A percentile compares a stretch with the other conserved stretches of the same genome.
Conservation (phyloP, 2,888 invertebrate genomes). For the Hyles lineata region DNA sequence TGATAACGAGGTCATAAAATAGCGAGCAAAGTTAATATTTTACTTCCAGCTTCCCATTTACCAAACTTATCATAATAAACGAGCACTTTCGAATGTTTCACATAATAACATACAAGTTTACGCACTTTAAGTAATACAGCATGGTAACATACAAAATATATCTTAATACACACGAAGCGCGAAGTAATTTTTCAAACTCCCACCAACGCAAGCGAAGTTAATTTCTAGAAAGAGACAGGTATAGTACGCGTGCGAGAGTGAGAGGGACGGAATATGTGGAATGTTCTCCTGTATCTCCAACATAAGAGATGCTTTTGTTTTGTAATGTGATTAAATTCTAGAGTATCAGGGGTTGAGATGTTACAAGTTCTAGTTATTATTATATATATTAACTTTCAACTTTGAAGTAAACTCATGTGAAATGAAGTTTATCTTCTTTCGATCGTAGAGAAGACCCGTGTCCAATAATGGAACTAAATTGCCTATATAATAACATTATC, state of each 20-base stretch:
- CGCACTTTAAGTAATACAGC: slow-evolving; percentile 57
- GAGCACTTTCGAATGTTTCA: slow-evolving; percentile 48
- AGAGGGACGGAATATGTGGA: slow-evolving; percentile 57
- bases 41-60: background rate
- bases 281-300: slow-evolving; percentile 1
- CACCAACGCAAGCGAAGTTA: slow-evolving; percentile 51
- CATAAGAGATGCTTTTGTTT: slow-evolving; percentile 20
- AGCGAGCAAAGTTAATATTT: too few species aligned
- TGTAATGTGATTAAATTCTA: slow-evolving; percentile 13
- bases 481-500: too few species aligned
- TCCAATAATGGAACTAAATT: too few species aligned
- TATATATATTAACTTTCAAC: too few species aligned
- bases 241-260: slow-evolving; percentile 48
- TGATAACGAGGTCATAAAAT: too few species aligned
- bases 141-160: slow-evolving; percentile 11
- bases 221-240: slow-evolving; percentile 69
- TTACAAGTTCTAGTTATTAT: background rate
- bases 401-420: too few species aligned
- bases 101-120: slow-evolving; percentile 58
- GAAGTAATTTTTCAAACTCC: slow-evolving; percentile 63
- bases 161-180: slow-evolving; percentile 38
- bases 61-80: slow-evolving; percentile 1
- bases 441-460: too few species aligned
- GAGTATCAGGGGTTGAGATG: slow-evolving; percentile 4
- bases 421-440: too few species aligned